Conservation (phyloP, 2,113 vertebrate species). For the zebrafish (Danio rerio) region DNA sequence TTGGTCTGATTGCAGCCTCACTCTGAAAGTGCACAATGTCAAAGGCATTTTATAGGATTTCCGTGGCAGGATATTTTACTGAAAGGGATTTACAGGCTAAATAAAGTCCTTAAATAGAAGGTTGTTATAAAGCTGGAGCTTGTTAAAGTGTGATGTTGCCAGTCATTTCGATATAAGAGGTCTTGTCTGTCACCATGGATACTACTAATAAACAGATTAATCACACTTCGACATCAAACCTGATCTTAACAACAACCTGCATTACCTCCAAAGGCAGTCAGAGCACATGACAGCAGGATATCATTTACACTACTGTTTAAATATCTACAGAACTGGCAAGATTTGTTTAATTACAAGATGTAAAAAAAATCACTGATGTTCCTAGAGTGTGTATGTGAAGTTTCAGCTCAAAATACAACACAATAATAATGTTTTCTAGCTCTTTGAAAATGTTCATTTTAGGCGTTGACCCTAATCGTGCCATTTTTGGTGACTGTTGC, state of each 20-base stretch:
- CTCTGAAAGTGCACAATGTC: background rate
- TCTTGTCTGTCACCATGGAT: background rate
- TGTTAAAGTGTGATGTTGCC: background rate
- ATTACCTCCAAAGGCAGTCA: background rate
- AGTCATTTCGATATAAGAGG: constrained; percentile 22
- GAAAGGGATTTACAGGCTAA: constrained; percentile 1
- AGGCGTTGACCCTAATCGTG: no score
- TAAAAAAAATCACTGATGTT: no score
- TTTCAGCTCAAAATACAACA: no score
- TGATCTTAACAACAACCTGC: background rate
- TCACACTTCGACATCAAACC: background rate
- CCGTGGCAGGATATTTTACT: background rate
- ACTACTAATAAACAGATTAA: background rate
- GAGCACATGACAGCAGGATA: background rate
- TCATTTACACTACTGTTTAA: background rate
- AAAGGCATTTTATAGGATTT: constrained; percentile 14
- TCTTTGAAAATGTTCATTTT: no score
- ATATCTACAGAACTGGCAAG: background rate
- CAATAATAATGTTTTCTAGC: no score
- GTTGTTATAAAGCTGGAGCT: background rate
- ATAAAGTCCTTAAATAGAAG: constrained; percentile 6
- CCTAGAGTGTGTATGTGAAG: no score
- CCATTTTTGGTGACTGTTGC: no score
- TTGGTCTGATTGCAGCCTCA: background rate
- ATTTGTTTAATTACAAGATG: background rate